Evolutionary conservation across 1,140 invertebrate genomes (phyloP), one percentile per base, ranked within the genome.

Genomic region (Drosophila arawakana): DNA sequence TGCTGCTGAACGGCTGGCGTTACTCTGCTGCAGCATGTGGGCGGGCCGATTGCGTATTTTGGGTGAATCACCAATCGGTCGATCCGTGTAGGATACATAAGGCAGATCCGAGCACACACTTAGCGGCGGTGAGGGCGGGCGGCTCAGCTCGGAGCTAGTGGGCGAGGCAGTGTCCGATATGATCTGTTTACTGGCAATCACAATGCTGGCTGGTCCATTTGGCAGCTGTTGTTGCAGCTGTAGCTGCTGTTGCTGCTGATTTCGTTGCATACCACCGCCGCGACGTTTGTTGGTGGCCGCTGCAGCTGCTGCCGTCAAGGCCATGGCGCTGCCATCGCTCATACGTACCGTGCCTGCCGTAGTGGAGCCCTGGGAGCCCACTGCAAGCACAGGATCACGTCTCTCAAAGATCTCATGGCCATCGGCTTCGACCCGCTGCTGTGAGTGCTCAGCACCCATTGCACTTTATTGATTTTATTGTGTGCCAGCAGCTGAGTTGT

Each of bases 21-120:
- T 80, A 52, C 73, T 88, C 44, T 80, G 78, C 37, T 89, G 90
- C 34, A 84, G 76, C 77, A 83, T 75, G 11, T 86, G 78, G 3
- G 80, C 91, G 1, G 75, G 83, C 91, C 96, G 96, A 35, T 94
- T 94, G 8, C 94, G 94, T 74, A 96, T 93, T 91, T 97, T 96
- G 25, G 96, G 96, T 6, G 96, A 97, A 92, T 97, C 95, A 78
- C 97, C 97, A 73, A 98, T 98, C 6, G 97, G 97, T 73, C 97
- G 94, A 91, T 98, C 98, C 0, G 97, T 98, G 76, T 98, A 98
- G 1, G 97, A 98, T 83, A 98, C 97, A 88, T 98, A 99, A 0
- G 98, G 98, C 66, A 98, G 94, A 92, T 99, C 98, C 0, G 96
- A 96, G 90, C 97, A 98, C 35, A 98, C 95, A 82, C 97, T 98